Evolutionary conservation across 2,113 vertebrate species (phyloP), one percentile per base, ranked within the genome.

Genomic region (Sander vitreus): DNA sequence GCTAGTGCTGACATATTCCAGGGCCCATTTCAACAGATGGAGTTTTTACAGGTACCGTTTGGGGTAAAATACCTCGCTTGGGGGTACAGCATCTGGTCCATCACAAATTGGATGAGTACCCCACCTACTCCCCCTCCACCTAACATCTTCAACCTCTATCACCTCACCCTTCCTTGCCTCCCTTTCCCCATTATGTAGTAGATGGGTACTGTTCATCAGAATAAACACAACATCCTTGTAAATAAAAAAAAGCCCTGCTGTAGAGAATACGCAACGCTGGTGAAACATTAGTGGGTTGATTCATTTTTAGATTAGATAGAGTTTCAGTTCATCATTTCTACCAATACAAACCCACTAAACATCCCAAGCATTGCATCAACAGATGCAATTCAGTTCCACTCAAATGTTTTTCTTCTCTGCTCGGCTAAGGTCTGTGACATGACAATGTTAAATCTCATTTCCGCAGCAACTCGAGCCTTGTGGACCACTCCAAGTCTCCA

Each of bases 41-140:
- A 91, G 81, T 87, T 94, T 95, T 95, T 91, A 93, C 93, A 92
- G 90, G 92, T 93, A 93, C 82, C 65, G 87, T 93, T 94, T 93
- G 92, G 90, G 90, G 84, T 94, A 92, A 92, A 94, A 91, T 92
- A 89, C 89, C 81, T 92, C 21, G 91, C 94, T 95, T 73, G 87
- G 93, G 94, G 94, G 93, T 80, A 87, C 68, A 82, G 89, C 93
- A 96, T 93, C 93, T 95, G 94, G 93, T 91, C 89, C 81, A 70
- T 85, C 92, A 87, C 91, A 94, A 94, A 94, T 94, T 91, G 90
- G 89, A 88, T 58, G 72, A 79, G 66, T 84, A 78, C 79, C 84
- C 84, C 14, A 18, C 83, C 78, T 39, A n/a, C 27, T 83, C 55
- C 69, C 27, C 43, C 43, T 58, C 73, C 18, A 3, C 48, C 66